These are phyloP conservation scores for Cydia pomonella DNA, from an alignment of 1,140 invertebrate species.

Conservation along the genomic window DNA sequence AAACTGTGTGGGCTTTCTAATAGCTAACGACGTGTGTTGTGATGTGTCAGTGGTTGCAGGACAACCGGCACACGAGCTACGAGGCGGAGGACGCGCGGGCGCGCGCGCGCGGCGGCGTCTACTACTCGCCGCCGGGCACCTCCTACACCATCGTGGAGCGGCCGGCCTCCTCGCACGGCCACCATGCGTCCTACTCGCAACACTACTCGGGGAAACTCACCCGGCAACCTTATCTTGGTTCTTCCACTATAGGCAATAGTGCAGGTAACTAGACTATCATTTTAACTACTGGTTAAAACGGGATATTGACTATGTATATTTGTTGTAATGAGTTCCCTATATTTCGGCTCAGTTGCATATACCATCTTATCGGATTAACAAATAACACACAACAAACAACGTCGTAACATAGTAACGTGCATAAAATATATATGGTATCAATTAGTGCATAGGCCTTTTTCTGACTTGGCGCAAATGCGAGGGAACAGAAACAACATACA, in stretches of 20 bases:
- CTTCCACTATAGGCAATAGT: slow-evolving; percentile 78
- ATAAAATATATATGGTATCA: too few species aligned
- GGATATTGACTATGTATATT: too few species aligned
- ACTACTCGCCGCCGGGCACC: slow-evolving; percentile 87
- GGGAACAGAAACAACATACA: too few species aligned
- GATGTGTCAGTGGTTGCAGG: slow-evolving; percentile 61
- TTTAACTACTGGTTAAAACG: too few species aligned
- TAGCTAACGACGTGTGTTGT: slow-evolving; percentile 2
- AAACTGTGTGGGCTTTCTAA: neutral
- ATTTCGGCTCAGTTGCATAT: too few species aligned
- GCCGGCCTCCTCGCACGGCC: slow-evolving; percentile 87
- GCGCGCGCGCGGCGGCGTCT: slow-evolving; percentile 81
- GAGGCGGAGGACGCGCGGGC: slow-evolving; percentile 71
- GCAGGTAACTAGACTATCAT: slow-evolving; percentile 47
- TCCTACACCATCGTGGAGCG: slow-evolving; percentile 92
- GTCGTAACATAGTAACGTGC: too few species aligned
- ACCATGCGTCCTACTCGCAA: slow-evolving; percentile 82
- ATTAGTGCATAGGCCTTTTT: too few species aligned
- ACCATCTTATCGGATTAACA: too few species aligned
- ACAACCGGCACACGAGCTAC: slow-evolving; percentile 73
- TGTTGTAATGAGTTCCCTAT: too few species aligned
- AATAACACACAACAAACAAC: too few species aligned
- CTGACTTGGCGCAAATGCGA: too few species aligned
- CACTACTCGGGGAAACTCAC: slow-evolving; percentile 80
- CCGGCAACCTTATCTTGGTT: slow-evolving; percentile 84